Evolutionary conservation across 2,888 invertebrate genomes (phyloP), one percentile per base, ranked within the genome.

Genomic region (Apoderus coryli): DNA sequence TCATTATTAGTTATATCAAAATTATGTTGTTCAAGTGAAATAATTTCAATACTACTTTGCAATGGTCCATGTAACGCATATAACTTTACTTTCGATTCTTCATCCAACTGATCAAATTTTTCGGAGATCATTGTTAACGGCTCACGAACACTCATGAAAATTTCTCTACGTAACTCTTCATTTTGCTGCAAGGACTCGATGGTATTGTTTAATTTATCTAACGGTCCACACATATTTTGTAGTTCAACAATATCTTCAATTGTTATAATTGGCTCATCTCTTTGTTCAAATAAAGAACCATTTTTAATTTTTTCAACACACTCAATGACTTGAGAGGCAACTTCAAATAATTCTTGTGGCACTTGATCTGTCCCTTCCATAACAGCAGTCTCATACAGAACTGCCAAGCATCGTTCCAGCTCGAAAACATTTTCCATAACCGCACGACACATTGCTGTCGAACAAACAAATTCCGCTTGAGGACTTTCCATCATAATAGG

Each of bases 11-110:
- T 43, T 22, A 55, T 52, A 34, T 54, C 53, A 22, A 44, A 40
- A 35, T 53, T 54, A 27, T 39, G 44, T 31, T 47, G 45, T 39
- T 56, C 56, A 14, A 56, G 42, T 6, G 43, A 43, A 15, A 52
- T 38, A 10, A 57, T 52, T 41, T 57, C 57, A 11, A 55, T 44
- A 6, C 52, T 47, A 32, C 53, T 52, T 14, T 45, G 42, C 10
- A 57, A 25, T 2, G 53, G 44, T 29, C 48, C 46, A 22, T 48
- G 42, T 16, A 53, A 30, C 12, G 42, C 35, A 4, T 42, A 38
- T 2, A 52, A 28, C 30, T 37, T 39, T 3, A 42, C 42, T 34
- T 44, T 46, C 25, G 50, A 30, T 3, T 44, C 44, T 31, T 49
- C 44, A n/a, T 49, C 44, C 3, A 50, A 35, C 4, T 42, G 37